These are phyloP conservation scores for Aepyceros melampus DNA, from an alignment of 2,113 vertebrate species.

Conservation along the genomic window DNA sequence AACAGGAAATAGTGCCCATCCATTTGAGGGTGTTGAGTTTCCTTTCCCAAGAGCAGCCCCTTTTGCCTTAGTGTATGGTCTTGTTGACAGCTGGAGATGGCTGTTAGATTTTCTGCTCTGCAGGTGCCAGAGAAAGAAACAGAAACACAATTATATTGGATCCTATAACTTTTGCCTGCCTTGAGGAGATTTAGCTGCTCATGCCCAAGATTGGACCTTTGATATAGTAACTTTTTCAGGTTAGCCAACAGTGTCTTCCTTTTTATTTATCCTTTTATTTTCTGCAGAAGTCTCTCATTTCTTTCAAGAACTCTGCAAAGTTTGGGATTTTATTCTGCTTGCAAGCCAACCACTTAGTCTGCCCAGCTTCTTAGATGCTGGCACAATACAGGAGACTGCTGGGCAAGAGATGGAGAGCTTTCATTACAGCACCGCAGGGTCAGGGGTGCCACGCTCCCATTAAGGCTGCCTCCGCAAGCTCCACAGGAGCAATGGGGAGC, in stretches of 20 bases:
- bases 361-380: background rate
- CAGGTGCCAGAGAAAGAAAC: background rate
- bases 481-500: no score
- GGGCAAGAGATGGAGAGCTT: background rate
- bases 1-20: background rate
- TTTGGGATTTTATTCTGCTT: background rate
- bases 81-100: background rate
- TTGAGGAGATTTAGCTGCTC: background rate
- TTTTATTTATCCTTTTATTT: background rate
- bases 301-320: background rate
- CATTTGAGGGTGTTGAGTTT: background rate
- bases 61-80: background rate
- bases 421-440: fast-evolving
- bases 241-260: background rate
- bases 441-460: fast-evolving
- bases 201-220: background rate
- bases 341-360: background rate
- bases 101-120: background rate
- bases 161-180: background rate
- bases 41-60: background rate
- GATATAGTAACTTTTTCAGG: background rate
- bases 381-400: background rate
- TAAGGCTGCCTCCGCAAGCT: fast-evolving
- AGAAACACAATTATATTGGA: background rate
- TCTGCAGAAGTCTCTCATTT: background rate